phyloP scores from a whole-genome alignment of 92 coral and sea anemone species.

The Bergia puertoricense region DNA sequence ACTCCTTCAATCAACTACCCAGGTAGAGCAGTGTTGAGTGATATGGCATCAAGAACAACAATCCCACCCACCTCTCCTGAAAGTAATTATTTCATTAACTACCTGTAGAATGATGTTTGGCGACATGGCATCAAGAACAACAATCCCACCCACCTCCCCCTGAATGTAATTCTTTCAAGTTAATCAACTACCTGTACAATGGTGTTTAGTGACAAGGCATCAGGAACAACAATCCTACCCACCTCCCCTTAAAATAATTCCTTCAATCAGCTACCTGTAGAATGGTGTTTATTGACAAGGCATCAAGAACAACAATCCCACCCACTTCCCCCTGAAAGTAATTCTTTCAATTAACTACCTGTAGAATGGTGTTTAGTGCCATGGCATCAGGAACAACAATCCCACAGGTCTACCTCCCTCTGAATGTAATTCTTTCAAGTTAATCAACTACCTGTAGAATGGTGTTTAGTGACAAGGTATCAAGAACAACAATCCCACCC shows the following conservation, averaged over 20 bases:
- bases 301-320: conserved; percentile 77
- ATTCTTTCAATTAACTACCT: conserved; percentile 41
- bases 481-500: conserved; percentile 64
- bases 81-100: background rate
- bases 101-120: conserved; percentile 95
- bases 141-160: background rate
- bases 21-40: conserved; percentile 81
- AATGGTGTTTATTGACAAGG: conserved; percentile 97
- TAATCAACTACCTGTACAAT: conserved; percentile 64
- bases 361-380: conserved; percentile 92
- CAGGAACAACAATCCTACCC: conserved; percentile 60
- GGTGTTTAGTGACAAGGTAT: conserved; percentile 99
- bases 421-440: background rate
- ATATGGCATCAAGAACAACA: conserved; percentile 90
- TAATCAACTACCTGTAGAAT: conserved; percentile 69
- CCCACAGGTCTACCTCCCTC: too few relatives aligned
- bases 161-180: background rate
- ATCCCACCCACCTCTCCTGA: background rate
- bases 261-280: conserved; percentile 62
- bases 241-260: background rate
- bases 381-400: conserved; percentile 92
- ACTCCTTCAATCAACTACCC: conserved; percentile 49
- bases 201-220: conserved; percentile 99
- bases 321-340: too few relatives aligned
- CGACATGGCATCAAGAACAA: conserved; percentile 98